A percentile compares a stretch with the other conserved stretches of the same genome.
Conservation (phyloP, 2,113 vertebrate species). For the Rhinoptilus africanus region DNA sequence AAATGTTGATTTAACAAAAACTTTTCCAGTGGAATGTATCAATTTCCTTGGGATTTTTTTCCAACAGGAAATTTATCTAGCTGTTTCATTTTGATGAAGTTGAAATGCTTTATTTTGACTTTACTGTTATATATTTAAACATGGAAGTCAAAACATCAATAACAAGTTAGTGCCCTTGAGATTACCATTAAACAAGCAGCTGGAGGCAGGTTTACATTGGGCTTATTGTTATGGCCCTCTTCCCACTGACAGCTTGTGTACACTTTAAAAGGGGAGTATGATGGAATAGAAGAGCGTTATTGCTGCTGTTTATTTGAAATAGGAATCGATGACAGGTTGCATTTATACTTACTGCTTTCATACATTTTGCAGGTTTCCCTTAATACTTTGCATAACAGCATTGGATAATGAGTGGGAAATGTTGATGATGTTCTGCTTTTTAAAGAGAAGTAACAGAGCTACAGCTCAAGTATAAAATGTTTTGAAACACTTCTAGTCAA, state of each 20-base stretch:
- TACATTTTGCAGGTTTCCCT: not conserved
- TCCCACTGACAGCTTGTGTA: not conserved
- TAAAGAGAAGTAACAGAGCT: not conserved
- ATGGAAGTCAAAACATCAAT: slow-evolving; percentile 22
- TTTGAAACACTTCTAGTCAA: not conserved
- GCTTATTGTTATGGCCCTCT: not conserved
- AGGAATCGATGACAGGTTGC: not conserved
- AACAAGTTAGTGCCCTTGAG: slow-evolving; percentile 7
- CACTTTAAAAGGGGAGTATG: not conserved
- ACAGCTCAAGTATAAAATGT: not conserved
- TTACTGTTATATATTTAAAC: not conserved
- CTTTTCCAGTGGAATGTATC: not conserved
- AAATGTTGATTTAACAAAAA: not conserved
- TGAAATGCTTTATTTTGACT: slow-evolving; percentile 24
- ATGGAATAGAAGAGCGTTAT: not conserved
- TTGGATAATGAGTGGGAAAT: not conserved
- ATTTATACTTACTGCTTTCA: not conserved
- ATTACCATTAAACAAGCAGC: not conserved
- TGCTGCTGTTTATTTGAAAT: not conserved
- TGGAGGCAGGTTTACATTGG: not conserved
- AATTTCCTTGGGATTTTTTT: not conserved
- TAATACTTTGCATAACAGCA: not conserved
- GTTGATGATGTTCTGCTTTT: not conserved
- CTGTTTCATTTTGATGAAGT: not conserved
- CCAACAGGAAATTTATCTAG: slow-evolving; percentile 19